phyloP scores from a whole-genome alignment of 2,113 vertebrate genomes.

The Chaetura pelagica region DNA sequence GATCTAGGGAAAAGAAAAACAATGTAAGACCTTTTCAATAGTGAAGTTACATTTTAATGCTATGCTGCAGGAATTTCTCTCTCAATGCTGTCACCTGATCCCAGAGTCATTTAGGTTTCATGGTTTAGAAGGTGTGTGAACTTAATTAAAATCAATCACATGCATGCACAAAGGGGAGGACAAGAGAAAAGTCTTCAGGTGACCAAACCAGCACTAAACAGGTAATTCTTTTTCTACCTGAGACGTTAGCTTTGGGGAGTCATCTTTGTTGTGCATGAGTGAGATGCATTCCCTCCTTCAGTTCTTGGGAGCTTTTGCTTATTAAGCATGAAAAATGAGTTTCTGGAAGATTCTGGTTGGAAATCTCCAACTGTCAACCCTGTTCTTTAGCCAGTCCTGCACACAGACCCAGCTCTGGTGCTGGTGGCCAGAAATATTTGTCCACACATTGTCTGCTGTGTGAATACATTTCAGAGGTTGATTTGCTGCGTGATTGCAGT shows the following conservation, averaged over 20 bases:
- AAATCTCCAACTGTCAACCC: background rate
- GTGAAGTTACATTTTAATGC: background rate
- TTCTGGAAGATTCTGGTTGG: background rate
- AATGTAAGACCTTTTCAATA: background rate
- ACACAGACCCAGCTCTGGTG: background rate
- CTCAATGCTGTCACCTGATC: background rate
- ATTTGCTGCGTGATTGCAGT: constrained; percentile 14
- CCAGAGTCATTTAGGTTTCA: background rate
- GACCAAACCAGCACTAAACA: background rate
- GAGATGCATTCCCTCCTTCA: background rate
- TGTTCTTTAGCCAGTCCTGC: background rate
- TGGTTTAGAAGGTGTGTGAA: background rate
- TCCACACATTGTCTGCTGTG: background rate
- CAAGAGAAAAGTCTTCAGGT: background rate
- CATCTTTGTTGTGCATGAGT: background rate
- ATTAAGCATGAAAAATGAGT: background rate
- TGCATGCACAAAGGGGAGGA: background rate
- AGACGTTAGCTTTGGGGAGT: background rate
- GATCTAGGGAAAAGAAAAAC: background rate
- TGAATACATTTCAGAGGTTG: background rate
- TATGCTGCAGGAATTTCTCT: background rate
- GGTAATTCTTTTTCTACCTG: background rate
- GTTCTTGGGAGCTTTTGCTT: background rate
- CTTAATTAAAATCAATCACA: background rate
- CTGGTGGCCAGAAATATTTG: background rate